Conservation (phyloP, 2,797 vertebrate genomes). For the Halcyon badia region DNA sequence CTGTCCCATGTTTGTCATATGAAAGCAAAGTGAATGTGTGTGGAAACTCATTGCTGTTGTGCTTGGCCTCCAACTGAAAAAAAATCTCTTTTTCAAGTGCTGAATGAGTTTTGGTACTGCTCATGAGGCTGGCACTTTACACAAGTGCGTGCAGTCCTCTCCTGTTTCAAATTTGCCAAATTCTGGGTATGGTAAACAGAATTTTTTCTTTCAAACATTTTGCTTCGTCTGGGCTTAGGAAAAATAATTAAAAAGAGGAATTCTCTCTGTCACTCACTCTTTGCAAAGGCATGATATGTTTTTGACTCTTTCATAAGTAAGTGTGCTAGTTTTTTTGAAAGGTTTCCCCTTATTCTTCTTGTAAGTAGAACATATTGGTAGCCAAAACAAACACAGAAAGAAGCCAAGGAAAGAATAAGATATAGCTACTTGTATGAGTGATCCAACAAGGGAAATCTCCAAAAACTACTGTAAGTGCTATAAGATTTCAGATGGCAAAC, state of each 20-base stretch:
- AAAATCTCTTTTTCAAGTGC: not conserved
- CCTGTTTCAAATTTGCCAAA: constrained; percentile 7
- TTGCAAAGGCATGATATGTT: constrained; percentile 4
- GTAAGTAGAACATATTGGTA: not conserved
- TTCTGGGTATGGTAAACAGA: not conserved
- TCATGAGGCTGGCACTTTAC: not conserved
- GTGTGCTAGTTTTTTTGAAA: constrained; percentile 44
- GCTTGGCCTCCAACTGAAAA: constrained; percentile 50
- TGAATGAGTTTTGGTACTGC: constrained; percentile 33
- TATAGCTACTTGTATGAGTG: constrained; percentile 23
- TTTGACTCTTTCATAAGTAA: not conserved
- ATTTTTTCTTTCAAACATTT: constrained; percentile 53
- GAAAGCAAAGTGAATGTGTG: constrained; percentile 31
- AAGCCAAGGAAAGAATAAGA: constrained; percentile 59
- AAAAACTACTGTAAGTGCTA: constrained; percentile 58
- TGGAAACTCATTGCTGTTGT: constrained; percentile 43
- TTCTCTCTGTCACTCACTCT: not conserved
- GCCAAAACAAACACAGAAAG: constrained; percentile 63
- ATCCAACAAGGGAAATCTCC: constrained; percentile 50
- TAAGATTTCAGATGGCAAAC: constrained; percentile 43
- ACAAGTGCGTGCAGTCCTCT: not conserved
- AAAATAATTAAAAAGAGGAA: constrained; percentile 51
- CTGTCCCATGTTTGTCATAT: constrained; percentile 36
- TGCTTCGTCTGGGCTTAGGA: constrained; percentile 22
- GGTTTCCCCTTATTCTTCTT: constrained; percentile 31